Base-by-base conservation (phyloP, 2,113 vertebrate genomes). In the Notarius quadriscutis region DNA sequence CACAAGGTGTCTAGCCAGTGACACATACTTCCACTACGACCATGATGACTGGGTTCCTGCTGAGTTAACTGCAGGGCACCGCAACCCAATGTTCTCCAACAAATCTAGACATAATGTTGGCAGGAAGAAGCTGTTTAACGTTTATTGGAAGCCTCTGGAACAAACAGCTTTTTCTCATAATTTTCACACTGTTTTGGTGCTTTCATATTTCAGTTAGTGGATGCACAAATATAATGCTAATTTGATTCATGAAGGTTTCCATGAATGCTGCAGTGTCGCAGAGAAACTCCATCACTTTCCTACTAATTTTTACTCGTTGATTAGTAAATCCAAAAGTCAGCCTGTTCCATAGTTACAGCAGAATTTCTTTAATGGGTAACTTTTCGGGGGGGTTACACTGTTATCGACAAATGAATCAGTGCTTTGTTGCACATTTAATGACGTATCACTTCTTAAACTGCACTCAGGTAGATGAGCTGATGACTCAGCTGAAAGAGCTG, bases 1-100 rank as follows among this genome's bases (percentile, higher is more conserved):
- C 9, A 48, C 27, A 57, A 86, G 80, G 84, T 63, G 65, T 27
- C 48, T 84, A 63, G 53, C n/a, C 65, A 83, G 60, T 75, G 67
- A 79, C 60, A 58, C 81, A 69, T 25, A 58, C 62, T 58, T 72
- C 51, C 80, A 69, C 53, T 83, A 7, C 34, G 34, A 53, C 34
- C 57, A 30, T 34, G 65, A 81, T 57, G 30, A n/a, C 78, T 87
- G 55, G 86, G 69, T 60, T 71, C 51, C 71, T 77, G 72, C 58
- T 10, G 51, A 20, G 57, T 25, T 77, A 30, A 30, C 53, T 71
- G 79, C 79, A 80, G 17, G 50, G 17, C 60, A 86, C 25, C 60
- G 34, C 74, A 25, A 11, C 12, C 63, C 63, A 71, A 12, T 14
- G 7, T 71, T 51, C 30, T n/a, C 51, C 85, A 69, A 55, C 75